Percentiles rank a stretch among this genome's conserved stretches.
Conservation (phyloP, 2,888 invertebrate genomes). For the Falcaria lacertinaria region DNA sequence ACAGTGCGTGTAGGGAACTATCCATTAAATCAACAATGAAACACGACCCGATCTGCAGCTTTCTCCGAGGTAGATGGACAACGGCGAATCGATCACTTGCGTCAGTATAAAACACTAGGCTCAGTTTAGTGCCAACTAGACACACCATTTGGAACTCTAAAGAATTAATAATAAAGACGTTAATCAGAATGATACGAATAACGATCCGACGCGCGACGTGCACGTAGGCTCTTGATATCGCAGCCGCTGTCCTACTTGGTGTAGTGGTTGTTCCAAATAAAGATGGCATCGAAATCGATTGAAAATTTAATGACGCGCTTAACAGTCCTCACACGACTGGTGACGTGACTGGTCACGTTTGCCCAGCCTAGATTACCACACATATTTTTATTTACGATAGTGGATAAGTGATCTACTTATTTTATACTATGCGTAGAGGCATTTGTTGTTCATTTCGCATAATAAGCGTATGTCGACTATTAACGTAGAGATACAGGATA, state of each 20-base stretch:
- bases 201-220: conserved; percentile 24
- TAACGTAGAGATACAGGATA: no score
- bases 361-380: background rate
- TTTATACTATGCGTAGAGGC: no score
- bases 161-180: conserved; percentile 23
- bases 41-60: conserved; percentile 44
- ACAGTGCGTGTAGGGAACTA: conserved; percentile 42
- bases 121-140: conserved; percentile 10
- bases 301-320: conserved; percentile 37
- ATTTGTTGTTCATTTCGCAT: no score
- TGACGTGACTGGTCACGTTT: conserved; percentile 29
- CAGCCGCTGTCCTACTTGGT: conserved; percentile 43
- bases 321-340: conserved; percentile 14
- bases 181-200: conserved; percentile 14
- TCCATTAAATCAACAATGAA: conserved; percentile 48
- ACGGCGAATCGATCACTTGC: conserved; percentile 45
- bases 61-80: conserved; percentile 50
- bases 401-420: background rate
- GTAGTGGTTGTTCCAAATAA: conserved; percentile 40
- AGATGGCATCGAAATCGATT: conserved; percentile 41
- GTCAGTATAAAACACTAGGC: conserved; percentile 19
- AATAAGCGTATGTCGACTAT: no score
- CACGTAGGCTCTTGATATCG: conserved; percentile 50
- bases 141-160: conserved; percentile 31
- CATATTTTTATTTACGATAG: background rate